Conservation (phyloP, 2,888 invertebrate species). For the Apamea monoglypha region DNA sequence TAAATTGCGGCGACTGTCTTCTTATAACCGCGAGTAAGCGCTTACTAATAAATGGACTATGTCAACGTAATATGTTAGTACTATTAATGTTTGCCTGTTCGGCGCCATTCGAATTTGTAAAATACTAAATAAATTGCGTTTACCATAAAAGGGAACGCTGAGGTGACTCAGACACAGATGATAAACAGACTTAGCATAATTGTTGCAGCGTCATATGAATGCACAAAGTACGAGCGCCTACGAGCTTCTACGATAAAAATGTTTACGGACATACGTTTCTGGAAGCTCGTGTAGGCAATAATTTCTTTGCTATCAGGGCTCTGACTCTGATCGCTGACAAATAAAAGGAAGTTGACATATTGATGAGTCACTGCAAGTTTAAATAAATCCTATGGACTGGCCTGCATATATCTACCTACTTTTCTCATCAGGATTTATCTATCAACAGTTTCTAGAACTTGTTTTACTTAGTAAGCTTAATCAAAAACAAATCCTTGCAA, state of each 20-base stretch:
- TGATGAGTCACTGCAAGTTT: not conserved
- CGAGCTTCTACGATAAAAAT: constrained; percentile 1
- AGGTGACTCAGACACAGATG: constrained; percentile 68
- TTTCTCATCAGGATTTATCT: not conserved
- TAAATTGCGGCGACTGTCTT: constrained; percentile 70
- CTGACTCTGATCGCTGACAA: not conserved
- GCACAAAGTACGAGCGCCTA: constrained; percentile 21
- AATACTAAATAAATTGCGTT: constrained; percentile 71
- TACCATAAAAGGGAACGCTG: constrained; percentile 68
- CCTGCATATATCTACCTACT: not conserved
- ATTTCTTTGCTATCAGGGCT: not conserved
- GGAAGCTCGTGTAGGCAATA: not conserved
- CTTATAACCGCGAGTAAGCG: constrained; percentile 52
- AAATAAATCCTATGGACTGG: not conserved
- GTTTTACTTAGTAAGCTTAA: not conserved
- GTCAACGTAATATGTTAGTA: constrained; percentile 71
- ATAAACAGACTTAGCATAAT: constrained; percentile 67
- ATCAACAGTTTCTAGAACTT: not conserved
- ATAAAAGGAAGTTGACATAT: too few species aligned
- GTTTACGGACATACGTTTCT: not conserved
- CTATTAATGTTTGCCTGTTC: constrained; percentile 68
- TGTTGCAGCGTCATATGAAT: constrained; percentile 59
- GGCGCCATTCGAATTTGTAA: constrained; percentile 72
- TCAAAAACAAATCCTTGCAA: not conserved
- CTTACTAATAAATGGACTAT: constrained; percentile 70